Percentiles rank a stretch among this genome's conserved stretches.
Evolutionary conservation across 2,888 invertebrate species (phyloP).

Genomic region (Ecliptopera silaceata): DNA sequence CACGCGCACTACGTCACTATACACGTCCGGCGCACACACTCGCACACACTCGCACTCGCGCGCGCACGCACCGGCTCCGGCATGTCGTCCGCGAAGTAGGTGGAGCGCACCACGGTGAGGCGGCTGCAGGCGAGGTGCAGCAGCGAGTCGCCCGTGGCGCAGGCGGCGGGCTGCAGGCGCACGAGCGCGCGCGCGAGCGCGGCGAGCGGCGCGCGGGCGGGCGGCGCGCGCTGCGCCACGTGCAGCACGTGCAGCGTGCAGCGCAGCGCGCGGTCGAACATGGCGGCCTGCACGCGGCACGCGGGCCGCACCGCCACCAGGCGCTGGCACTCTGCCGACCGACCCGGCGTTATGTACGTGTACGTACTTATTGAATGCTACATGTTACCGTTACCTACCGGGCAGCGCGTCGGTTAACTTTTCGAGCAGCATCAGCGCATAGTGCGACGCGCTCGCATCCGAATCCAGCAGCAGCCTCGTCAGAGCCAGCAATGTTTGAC

Average conservation of each 20-base stretch:
- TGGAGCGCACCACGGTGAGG: slow-evolving; percentile 89
- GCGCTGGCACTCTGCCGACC: slow-evolving; percentile 84
- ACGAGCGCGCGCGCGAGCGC: slow-evolving; percentile 82
- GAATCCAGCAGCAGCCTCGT: slow-evolving; percentile 91
- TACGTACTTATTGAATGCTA: too few species aligned
- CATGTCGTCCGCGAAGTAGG: slow-evolving; percentile 81
- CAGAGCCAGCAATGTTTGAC: slow-evolving; percentile 93
- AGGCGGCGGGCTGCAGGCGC: slow-evolving; percentile 86
- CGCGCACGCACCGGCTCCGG: neutral
- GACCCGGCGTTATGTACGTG: too few species aligned
- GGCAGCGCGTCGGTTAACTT: slow-evolving; percentile 82
- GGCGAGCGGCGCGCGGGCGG: slow-evolving; percentile 88
- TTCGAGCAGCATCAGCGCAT: slow-evolving; percentile 76
- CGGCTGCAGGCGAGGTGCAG: slow-evolving; percentile 91
- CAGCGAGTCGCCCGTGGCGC: slow-evolving; percentile 89
- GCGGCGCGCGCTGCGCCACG: slow-evolving; percentile 86
- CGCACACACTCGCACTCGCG: too few species aligned
- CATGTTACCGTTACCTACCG: slow-evolving; percentile 21
- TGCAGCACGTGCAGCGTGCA: slow-evolving; percentile 91
- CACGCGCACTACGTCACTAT: neutral
- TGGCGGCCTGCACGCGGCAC: slow-evolving; percentile 90
- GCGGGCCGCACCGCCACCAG: slow-evolving; percentile 85
- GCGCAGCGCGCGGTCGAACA: slow-evolving; percentile 91
- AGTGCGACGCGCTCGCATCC: slow-evolving; percentile 57
- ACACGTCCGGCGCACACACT: neutral